A percentile compares a stretch with the other conserved stretches of the same genome.
These are phyloP conservation scores for Sipha maydis DNA, from an alignment of 2,888 invertebrate species.

Conservation along the genomic window DNA sequence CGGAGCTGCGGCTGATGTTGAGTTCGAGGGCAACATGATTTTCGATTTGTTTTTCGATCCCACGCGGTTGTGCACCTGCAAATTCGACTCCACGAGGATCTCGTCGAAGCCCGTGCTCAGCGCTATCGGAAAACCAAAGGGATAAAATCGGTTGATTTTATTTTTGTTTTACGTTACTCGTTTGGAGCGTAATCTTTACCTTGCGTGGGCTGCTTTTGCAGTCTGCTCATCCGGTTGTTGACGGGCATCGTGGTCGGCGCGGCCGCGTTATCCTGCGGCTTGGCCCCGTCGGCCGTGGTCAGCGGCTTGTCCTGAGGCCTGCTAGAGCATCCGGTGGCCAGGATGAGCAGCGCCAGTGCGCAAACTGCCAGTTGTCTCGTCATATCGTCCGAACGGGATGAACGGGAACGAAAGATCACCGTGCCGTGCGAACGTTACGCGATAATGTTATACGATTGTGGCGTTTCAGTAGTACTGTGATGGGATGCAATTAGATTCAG, in stretches of 20 bases:
- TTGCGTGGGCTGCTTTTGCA: slow-evolving; percentile 39
- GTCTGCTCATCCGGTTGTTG: neutral
- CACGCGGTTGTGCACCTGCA: slow-evolving; percentile 64
- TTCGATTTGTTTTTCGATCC: slow-evolving; percentile 63
- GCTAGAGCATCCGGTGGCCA: slow-evolving; percentile 20
- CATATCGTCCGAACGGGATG: neutral
- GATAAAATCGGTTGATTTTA: too few relatives aligned
- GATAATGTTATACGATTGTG: neutral
- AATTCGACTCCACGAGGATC: slow-evolving; percentile 68
- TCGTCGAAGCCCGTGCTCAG: slow-evolving; percentile 68
- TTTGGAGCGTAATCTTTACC: neutral
- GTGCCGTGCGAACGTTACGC: neutral
- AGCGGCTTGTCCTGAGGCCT: slow-evolving; percentile 1
- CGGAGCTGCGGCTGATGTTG: neutral
- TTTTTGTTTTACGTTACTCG: too few relatives aligned
- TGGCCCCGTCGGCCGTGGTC: neutral
- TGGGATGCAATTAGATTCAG: neutral
- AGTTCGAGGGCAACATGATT: slow-evolving; percentile 50
- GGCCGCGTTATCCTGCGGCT: neutral
- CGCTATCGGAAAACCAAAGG: neutral
- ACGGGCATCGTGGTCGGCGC: neutral
- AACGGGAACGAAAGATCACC: neutral
- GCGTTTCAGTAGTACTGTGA: neutral
- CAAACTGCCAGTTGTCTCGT: neutral
- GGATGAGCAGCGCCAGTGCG: neutral